phyloP scores from a whole-genome alignment of 1,140 invertebrate genomes.

The Scaptomyza pallida region DNA sequence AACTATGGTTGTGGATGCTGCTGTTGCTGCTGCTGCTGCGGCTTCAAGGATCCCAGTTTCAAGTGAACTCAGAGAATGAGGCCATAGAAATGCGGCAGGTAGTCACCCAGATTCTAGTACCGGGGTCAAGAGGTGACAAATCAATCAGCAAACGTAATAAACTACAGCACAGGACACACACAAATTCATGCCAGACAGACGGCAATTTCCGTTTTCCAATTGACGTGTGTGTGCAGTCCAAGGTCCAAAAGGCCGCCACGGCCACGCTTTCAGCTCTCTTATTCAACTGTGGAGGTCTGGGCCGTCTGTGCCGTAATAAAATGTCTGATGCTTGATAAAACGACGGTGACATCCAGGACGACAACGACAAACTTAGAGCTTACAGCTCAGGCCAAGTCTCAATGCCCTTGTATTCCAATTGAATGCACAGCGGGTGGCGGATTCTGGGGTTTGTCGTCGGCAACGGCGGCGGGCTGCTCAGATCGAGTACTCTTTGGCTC shows the following conservation, averaged over 20 bases:
- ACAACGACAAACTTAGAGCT: conserved; percentile 47
- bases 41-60: conserved; percentile 7
- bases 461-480: neutral
- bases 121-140: conserved; percentile 63
- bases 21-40: conserved; percentile 62
- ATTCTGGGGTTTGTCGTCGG: too few species aligned
- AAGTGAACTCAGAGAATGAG: neutral
- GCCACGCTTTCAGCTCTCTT: neutral
- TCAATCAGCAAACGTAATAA: conserved; percentile 74
- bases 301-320: conserved; percentile 60
- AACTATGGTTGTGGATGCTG: conserved; percentile 60
- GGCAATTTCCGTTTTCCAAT: conserved; percentile 75
- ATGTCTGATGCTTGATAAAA: conserved; percentile 68
- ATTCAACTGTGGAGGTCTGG: neutral
- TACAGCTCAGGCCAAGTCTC: conserved; percentile 34
- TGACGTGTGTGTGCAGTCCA: conserved; percentile 39
- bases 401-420: conserved; percentile 62
- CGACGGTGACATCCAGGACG: conserved; percentile 5
- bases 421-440: conserved; percentile 60
- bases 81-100: conserved; percentile 3
- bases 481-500: conserved; percentile 54
- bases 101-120: neutral
- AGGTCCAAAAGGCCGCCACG: neutral
- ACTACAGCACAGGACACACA: conserved; percentile 54
- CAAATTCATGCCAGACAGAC: conserved; percentile 72